A percentile compares a stretch with the other conserved stretches of the same genome.
Conservation (phyloP, 1,140 invertebrate species). For the Brachionus plicatilis region DNA sequence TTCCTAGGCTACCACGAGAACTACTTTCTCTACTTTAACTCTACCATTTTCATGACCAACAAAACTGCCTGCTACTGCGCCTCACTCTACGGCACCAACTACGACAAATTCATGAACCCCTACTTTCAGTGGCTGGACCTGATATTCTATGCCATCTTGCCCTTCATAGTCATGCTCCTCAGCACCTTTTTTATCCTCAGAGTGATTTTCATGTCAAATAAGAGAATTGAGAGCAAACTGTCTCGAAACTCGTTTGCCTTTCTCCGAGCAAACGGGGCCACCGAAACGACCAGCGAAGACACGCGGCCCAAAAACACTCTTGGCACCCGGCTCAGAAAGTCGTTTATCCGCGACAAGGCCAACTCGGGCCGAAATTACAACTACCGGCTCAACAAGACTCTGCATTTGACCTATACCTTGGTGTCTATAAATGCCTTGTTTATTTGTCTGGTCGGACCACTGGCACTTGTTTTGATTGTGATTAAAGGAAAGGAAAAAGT, state of each 20-base stretch:
- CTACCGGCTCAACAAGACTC: not conserved
- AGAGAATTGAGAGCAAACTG: not conserved
- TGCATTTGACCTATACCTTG: slow-evolving; percentile 34
- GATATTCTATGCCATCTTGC: slow-evolving; percentile 25
- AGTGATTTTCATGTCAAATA: slow-evolving; percentile 30
- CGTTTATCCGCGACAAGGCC: not conserved
- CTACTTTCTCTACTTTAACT: not conserved
- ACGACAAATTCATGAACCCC: slow-evolving; percentile 23
- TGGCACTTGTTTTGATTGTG: not conserved
- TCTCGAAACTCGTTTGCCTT: not conserved
- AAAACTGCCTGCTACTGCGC: not conserved
- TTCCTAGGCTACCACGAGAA: slow-evolving; percentile 27
- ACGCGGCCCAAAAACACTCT: not conserved
- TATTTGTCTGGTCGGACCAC: slow-evolving; percentile 25
- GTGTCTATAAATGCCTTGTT: slow-evolving; percentile 12
- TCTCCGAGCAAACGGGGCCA: not conserved
- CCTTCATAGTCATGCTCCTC: slow-evolving; percentile 6
- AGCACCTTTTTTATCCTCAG: slow-evolving; percentile 27
- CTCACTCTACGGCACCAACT: not conserved
- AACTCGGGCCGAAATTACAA: not conserved
- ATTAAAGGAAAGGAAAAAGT: slow-evolving; percentile 17
- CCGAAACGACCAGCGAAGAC: not conserved
- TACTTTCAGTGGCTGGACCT: slow-evolving; percentile 35
- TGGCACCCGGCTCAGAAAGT: not conserved
- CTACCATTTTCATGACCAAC: not conserved